A percentile compares a stretch with the other conserved stretches of the same genome.
These are phyloP conservation scores for Coccyzus lansbergi DNA, from an alignment of 2,797 vertebrate species.

Conservation along the genomic window DNA sequence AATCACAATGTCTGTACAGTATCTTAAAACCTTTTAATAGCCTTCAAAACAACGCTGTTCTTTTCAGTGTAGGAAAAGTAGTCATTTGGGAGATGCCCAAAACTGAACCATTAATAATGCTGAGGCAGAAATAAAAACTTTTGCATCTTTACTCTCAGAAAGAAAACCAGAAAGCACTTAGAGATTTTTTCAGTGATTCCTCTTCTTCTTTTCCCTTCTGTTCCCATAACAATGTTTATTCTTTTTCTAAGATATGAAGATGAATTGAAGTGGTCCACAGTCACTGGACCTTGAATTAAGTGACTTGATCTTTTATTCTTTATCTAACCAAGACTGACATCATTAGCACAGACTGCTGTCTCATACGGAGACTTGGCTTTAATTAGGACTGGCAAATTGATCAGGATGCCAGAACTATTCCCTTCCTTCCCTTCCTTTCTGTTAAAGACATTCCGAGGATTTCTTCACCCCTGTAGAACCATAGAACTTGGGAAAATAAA, in stretches of 20 bases:
- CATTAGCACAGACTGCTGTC: background rate
- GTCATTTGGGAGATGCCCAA: background rate
- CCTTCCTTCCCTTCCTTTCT: background rate
- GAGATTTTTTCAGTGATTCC: background rate
- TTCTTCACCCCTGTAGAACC: background rate
- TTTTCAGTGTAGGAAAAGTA: slow-evolving; percentile 4
- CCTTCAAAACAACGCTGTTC: background rate
- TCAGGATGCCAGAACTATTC: background rate
- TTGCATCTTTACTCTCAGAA: background rate
- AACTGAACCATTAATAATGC: background rate
- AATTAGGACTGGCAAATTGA: background rate
- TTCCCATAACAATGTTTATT: background rate
- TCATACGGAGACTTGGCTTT: background rate
- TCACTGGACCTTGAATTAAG: background rate
- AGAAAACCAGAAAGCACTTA: background rate
- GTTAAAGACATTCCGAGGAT: background rate
- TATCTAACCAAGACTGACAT: background rate
- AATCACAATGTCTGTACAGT: slow-evolving; percentile 7
- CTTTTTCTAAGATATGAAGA: background rate
- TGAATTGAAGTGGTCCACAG: background rate
- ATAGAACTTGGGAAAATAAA: background rate
- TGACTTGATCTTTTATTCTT: background rate
- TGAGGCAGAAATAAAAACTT: background rate
- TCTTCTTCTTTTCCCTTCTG: background rate
- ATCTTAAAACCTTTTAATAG: background rate